These are phyloP conservation scores for Coelopa pilipes DNA, from an alignment of 2,888 invertebrate species.

Conservation along the genomic window DNA sequence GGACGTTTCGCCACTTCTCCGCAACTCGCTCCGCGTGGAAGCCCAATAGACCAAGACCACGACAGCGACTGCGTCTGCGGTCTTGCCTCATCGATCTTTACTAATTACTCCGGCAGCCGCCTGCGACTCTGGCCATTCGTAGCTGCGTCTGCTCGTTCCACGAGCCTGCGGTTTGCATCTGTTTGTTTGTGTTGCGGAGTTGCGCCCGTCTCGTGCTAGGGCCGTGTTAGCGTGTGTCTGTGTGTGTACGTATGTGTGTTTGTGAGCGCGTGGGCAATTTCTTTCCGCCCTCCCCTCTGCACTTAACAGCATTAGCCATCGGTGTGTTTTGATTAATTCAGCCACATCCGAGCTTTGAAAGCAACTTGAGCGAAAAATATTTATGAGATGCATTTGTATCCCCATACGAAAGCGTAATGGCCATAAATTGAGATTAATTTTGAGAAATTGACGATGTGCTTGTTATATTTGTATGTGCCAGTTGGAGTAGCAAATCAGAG, in stretches of 20 bases:
- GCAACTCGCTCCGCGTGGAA: too few relatives aligned
- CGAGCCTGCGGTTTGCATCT: neutral
- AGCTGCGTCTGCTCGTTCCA: constrained; percentile 1
- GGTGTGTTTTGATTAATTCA: too few relatives aligned
- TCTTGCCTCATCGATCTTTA: constrained; percentile 18
- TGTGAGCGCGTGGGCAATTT: constrained; percentile 19
- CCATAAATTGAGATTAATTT: too few relatives aligned
- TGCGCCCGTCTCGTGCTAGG: neutral
- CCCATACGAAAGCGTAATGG: too few relatives aligned
- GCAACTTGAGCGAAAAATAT: too few relatives aligned
- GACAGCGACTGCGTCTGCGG: neutral
- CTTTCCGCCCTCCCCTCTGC: neutral
- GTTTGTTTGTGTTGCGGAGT: neutral
- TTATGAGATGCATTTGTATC: too few relatives aligned
- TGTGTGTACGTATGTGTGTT: too few relatives aligned
- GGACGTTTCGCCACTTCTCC: too few relatives aligned
- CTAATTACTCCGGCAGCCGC: constrained; percentile 16
- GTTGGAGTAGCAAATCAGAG: too few relatives aligned
- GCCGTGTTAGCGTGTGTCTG: neutral
- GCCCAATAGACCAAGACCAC: neutral
- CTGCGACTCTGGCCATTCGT: constrained; percentile 4
- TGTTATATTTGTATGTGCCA: too few relatives aligned
- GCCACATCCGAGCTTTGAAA: too few relatives aligned
- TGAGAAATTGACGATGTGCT: too few relatives aligned
- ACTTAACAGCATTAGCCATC: neutral